Base-by-base conservation (phyloP, 2,113 vertebrate genomes). In the Neogobius melanostomus region DNA sequence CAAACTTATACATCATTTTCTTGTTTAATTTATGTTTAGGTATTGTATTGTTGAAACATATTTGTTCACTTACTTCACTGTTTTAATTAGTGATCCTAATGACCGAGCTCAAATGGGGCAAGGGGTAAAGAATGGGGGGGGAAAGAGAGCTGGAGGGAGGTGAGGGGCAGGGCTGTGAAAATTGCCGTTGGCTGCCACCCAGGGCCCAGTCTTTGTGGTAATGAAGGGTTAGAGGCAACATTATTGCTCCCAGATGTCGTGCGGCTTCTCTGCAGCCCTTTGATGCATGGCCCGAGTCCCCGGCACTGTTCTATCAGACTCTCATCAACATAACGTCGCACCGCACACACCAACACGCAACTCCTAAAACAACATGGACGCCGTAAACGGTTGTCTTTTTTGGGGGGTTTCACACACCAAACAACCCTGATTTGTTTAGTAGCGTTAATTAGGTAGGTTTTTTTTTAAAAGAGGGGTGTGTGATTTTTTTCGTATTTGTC, bases 231-330 rank as follows among this genome's bases (percentile, higher is more conserved):
- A 91, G 92, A 84, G 78, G 90, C 85, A 74, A 54, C 83, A 79
- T 92, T 93, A 94, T 94, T 93, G 92, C 91, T 94, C 91, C 92
- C 93, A 94, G 90, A 94, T 94, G 93, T 87, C 75, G 90, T 88
- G 90, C 85, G 77, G 85, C 80, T 83, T 91, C 85, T 90, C 86
- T 75, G 71, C 74, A 77, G 80, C 78, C 71, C 91, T 94, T 94
- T 94, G 93, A 93, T 90, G 90, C 85, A 66, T 57, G 68, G 82
- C 88, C 89, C 89, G 87, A 92, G 86, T 92, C 88, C 91, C 91
- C 85, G 91, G 88, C 75, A 81, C 87, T 91, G 82, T 87, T 91
- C 87, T 91, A 81, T 90, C 85, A 76, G 71, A 43, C 81, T 80
- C 81, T 42, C 82, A 83, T 83, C 82, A 53, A 82, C 74, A 74